These are phyloP conservation scores for Actinemys pallida DNA, from an alignment of 2,113 vertebrate genomes.

Conservation along the genomic window DNA sequence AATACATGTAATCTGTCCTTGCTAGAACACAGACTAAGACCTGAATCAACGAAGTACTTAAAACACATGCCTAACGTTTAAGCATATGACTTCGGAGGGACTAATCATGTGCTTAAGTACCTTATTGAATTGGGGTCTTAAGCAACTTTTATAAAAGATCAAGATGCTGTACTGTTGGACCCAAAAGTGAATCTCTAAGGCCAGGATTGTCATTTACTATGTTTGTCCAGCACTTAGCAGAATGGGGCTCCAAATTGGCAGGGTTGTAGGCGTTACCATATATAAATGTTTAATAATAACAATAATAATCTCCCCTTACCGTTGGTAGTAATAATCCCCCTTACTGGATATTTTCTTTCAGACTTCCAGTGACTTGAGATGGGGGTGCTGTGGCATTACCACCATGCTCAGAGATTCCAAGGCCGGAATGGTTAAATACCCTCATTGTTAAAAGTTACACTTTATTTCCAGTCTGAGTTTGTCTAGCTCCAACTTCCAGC, in stretches of 20 bases:
- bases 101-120: background rate
- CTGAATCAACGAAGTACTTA: background rate
- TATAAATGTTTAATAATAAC: background rate
- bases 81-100: rapidly evolving
- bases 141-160: rapidly evolving
- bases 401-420: background rate
- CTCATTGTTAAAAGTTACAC: background rate
- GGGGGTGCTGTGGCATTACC: background rate
- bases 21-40: background rate
- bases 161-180: background rate
- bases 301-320: background rate
- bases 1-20: background rate
- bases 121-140: rapidly evolving
- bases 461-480: background rate
- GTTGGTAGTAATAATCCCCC: background rate
- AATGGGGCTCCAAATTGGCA: background rate
- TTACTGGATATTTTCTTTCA: background rate
- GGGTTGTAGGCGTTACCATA: background rate
- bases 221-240: background rate
- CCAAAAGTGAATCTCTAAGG: background rate
- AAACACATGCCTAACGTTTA: background rate
- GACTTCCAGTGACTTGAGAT: background rate
- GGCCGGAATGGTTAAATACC: background rate
- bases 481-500: background rate
- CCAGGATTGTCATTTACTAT: background rate